These are phyloP conservation scores for Catharus fuscescens DNA, from an alignment of 2,113 vertebrate species.

Conservation along the genomic window DNA sequence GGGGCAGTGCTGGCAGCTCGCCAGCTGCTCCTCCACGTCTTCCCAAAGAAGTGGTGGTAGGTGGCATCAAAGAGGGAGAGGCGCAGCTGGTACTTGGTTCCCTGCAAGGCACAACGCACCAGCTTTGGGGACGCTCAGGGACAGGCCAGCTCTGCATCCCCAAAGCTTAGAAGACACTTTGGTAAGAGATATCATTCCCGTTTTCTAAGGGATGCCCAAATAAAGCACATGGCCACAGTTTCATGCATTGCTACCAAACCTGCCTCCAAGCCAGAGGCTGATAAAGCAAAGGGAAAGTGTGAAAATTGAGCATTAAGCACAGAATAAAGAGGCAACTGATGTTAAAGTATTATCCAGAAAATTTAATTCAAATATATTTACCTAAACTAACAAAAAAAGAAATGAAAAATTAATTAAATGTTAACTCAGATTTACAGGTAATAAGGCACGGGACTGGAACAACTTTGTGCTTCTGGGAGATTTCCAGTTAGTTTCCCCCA, in stretches of 20 bases:
- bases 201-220: neutral
- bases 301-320: neutral
- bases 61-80: slow-evolving; percentile 85
- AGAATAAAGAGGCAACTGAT: no score
- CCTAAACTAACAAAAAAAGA: neutral
- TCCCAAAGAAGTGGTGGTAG: slow-evolving; percentile 89
- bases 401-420: neutral
- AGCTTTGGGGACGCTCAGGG: fast-evolving
- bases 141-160: fast-evolving
- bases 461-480: fast-evolving
- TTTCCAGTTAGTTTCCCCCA: neutral
- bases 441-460: fast-evolving
- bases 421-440: neutral
- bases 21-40: slow-evolving; percentile 82
- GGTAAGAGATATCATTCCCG: fast-evolving
- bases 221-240: fast-evolving
- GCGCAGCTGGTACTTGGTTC: slow-evolving; percentile 78
- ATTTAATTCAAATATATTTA: neutral
- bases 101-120: neutral
- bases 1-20: slow-evolving; percentile 42
- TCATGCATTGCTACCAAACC: fast-evolving
- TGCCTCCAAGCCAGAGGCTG: neutral
- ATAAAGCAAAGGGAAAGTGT: neutral
- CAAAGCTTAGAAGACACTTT: neutral
- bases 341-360: neutral